These are phyloP conservation scores for Yponomeuta cagnagella DNA, from an alignment of 2,888 invertebrate genomes.

Conservation along the genomic window DNA sequence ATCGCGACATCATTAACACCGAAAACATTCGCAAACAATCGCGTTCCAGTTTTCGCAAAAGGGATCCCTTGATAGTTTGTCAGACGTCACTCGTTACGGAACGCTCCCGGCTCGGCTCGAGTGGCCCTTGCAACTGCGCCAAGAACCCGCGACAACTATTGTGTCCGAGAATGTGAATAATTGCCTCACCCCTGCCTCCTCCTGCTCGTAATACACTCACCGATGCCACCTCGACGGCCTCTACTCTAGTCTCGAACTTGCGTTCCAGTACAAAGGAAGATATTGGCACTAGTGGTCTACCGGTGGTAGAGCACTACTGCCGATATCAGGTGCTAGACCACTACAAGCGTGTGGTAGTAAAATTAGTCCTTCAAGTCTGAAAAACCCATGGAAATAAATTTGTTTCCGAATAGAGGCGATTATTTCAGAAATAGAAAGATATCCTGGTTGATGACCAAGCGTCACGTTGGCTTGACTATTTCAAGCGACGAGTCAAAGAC, in stretches of 20 bases:
- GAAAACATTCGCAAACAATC: slow-evolving; percentile 53
- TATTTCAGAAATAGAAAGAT: too few species aligned
- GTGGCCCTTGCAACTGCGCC: slow-evolving; percentile 64
- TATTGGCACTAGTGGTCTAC: not conserved
- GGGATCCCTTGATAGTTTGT: slow-evolving; percentile 55
- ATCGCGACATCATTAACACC: slow-evolving; percentile 21
- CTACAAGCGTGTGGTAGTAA: too few species aligned
- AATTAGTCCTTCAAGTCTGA: too few species aligned
- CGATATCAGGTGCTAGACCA: too few species aligned
- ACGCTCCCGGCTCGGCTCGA: slow-evolving; percentile 42
- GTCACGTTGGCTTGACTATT: too few species aligned
- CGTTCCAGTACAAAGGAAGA: not conserved
- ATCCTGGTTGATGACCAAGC: too few species aligned
- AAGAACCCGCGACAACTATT: slow-evolving; percentile 60
- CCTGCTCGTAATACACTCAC: slow-evolving; percentile 46
- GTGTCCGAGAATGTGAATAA: slow-evolving; percentile 72
- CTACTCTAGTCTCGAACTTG: slow-evolving; percentile 18
- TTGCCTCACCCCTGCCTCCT: slow-evolving; percentile 45
- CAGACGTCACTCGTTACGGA: slow-evolving; percentile 67
- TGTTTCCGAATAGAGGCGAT: too few species aligned
- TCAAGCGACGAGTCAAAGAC: too few species aligned
- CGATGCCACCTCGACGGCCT: slow-evolving; percentile 33
- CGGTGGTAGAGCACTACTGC: too few species aligned
- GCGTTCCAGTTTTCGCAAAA: slow-evolving; percentile 60
- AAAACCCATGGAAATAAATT: too few species aligned